Conservation (phyloP, 2,113 vertebrate genomes). For the Brevimyrus niger region DNA sequence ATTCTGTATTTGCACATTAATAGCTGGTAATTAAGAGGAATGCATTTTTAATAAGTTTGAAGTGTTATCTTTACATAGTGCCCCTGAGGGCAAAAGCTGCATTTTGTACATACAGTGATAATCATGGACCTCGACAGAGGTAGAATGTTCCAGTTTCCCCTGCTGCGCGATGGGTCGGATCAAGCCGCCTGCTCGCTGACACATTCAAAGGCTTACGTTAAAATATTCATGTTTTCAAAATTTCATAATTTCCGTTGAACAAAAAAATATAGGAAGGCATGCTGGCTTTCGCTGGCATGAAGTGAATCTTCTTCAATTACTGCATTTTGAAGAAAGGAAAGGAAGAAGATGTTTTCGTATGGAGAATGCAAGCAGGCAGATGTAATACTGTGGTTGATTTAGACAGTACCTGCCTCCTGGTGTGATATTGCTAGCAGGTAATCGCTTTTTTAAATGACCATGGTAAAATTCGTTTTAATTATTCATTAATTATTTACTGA, state of each 20-base stretch:
- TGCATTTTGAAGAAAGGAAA: not conserved
- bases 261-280: not conserved
- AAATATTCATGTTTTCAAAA: not conserved
- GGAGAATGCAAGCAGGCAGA: not conserved
- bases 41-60: slow-evolving; percentile 48
- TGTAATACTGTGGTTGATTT: not conserved
- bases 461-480: not conserved
- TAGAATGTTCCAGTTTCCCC: not conserved
- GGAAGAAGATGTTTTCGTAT: not conserved
- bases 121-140: slow-evolving; percentile 28
- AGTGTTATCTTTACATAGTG: slow-evolving; percentile 38
- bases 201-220: not conserved
- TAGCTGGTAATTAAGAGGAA: slow-evolving; percentile 50
- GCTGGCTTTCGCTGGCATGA: not conserved
- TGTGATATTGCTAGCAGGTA: not conserved
- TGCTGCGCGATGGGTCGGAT: not conserved
- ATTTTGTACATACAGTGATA: slow-evolving; percentile 36
- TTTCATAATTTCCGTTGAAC: not conserved
- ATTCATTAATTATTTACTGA: not conserved
- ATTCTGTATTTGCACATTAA: slow-evolving; percentile 38
- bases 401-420: not conserved
- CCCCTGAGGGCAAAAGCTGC: slow-evolving; percentile 32
- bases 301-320: not conserved
- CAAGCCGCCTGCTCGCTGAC: not conserved
- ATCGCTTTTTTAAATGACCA: not conserved